phyloP scores from a whole-genome alignment of 2,888 invertebrate species.

The Noctuana brunneofusca region DNA sequence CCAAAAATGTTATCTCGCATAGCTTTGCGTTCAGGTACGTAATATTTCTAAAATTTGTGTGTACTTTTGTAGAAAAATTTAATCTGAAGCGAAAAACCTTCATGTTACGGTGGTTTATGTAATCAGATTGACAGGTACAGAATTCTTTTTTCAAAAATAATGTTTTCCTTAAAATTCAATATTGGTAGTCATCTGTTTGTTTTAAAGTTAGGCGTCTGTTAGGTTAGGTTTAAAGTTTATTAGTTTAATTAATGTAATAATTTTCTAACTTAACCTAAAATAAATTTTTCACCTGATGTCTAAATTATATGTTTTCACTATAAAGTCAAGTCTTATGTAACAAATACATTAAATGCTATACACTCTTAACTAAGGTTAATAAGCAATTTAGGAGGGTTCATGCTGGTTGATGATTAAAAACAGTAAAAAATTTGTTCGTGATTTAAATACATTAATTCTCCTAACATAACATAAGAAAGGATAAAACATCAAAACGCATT shows the following conservation, averaged over 20 bases:
- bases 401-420: neutral
- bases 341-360: neutral
- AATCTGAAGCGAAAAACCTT: conserved; percentile 54
- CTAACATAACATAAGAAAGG: too few species aligned
- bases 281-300: conserved; percentile 20
- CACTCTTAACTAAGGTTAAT: neutral
- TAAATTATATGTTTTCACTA: neutral
- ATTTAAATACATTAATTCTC: too few species aligned
- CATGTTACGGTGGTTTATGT: conserved; percentile 74
- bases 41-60: conserved; percentile 37
- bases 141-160: conserved; percentile 16
- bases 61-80: conserved; percentile 28
- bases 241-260: neutral
- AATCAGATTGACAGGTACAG: conserved; percentile 69
- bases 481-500: too few species aligned
- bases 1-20: conserved; percentile 86
- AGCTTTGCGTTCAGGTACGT: conserved; percentile 86
- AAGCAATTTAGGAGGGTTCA: neutral
- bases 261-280: conserved; percentile 7
- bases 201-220: neutral
- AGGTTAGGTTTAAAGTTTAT: neutral
- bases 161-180: neutral
- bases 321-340: conserved; percentile 9
- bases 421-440: too few species aligned
- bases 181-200: neutral